These are phyloP conservation scores for Platynereis dumerilii DNA, from an alignment of 2,888 invertebrate species.

Conservation along the genomic window DNA sequence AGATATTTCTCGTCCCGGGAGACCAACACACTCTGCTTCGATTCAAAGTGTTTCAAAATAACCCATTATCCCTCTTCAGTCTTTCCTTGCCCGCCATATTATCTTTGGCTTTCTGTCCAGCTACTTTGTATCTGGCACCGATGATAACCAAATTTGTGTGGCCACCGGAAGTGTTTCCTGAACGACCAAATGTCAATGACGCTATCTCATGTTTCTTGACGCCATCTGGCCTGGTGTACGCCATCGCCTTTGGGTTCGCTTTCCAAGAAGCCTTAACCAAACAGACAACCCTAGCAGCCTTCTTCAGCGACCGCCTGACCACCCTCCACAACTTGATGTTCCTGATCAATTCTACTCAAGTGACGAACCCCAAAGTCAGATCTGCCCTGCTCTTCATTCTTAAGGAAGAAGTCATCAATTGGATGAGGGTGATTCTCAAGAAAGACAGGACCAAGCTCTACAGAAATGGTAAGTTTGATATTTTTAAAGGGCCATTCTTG, in stretches of 20 bases:
- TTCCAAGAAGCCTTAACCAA: background rate
- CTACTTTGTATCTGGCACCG: background rate
- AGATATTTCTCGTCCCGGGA: no score
- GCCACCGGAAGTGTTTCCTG: background rate
- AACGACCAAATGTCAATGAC: background rate
- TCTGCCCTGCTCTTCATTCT: no score
- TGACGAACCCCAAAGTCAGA: no score
- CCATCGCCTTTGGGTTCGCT: slow-evolving; percentile 5
- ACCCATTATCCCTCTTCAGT: background rate
- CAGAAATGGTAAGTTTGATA: no score
- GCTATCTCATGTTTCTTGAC: background rate
- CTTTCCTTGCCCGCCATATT: background rate
- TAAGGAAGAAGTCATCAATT: no score
- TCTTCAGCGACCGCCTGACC: no score
- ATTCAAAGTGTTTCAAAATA: slow-evolving; percentile 8
- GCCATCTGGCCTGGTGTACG: background rate
- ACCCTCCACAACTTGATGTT: no score
- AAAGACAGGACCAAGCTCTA: no score
- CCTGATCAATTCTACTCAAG: no score
- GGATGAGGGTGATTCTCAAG: no score
- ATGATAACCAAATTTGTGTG: background rate
- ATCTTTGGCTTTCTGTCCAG: background rate
- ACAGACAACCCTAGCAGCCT: no score
- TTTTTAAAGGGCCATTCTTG: no score
- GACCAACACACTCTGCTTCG: background rate